A percentile compares a stretch with the other conserved stretches of the same genome.
Conservation (phyloP, 2,888 invertebrate species). For the Troilus luridus region DNA sequence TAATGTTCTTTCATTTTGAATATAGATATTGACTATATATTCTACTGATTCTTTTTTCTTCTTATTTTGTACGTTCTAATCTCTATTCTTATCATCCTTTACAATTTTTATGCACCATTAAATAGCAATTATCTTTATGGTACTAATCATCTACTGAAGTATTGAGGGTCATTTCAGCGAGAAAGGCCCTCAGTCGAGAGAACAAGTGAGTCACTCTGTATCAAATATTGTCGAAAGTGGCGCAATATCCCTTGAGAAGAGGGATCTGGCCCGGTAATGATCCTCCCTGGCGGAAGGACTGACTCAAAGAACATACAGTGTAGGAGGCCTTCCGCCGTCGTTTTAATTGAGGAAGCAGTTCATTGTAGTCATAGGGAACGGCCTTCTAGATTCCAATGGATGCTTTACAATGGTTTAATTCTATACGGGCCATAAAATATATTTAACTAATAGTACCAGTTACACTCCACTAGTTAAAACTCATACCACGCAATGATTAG, state of each 20-base stretch:
- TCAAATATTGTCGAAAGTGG: constrained; percentile 33
- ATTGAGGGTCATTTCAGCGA: background rate
- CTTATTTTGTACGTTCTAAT: too few relatives aligned
- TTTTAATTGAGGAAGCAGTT: constrained; percentile 41
- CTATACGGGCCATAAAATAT: constrained; percentile 1
- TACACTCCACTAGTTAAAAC: background rate
- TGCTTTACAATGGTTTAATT: background rate
- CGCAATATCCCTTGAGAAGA: background rate
- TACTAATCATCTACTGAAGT: background rate
- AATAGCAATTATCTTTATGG: background rate
- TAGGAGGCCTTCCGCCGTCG: constrained; percentile 37
- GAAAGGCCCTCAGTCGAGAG: background rate
- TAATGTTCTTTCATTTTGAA: too few relatives aligned
- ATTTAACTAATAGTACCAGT: background rate
- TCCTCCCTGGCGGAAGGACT: constrained; percentile 22
- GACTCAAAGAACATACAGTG: constrained; percentile 42
- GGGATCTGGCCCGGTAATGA: background rate
- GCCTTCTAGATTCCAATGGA: background rate
- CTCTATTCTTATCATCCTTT: background rate
- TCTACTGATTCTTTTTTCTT: too few relatives aligned
- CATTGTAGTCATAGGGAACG: constrained; percentile 21
- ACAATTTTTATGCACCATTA: background rate
- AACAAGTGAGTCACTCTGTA: background rate
- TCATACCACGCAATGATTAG: background rate
- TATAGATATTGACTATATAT: too few relatives aligned